Base-by-base conservation (phyloP, 2,113 vertebrate species). In the Mirounga angustirostris region DNA sequence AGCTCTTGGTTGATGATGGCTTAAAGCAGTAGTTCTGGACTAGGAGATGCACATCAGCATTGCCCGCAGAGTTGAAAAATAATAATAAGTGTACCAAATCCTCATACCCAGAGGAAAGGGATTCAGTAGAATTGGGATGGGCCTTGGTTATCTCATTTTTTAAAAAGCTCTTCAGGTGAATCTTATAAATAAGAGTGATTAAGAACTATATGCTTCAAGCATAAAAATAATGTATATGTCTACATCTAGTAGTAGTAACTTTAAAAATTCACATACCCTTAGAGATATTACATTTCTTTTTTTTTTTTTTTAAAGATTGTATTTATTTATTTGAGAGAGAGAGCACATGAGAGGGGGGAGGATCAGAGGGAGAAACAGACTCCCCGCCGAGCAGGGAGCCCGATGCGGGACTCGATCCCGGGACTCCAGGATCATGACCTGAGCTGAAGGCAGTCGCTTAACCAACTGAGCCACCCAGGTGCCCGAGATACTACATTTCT, bases 11-110 rank as follows among this genome's bases (percentile, higher is more conserved):
- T 93, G 59, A 69, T 85, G 12, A 90, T 86, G 59, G 26, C 50
- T 82, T 94, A 97, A 92, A 91, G n/a, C 59, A 92, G 12, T 67
- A 40, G 33, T 96, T 94, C 30, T 96, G 89, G 74, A 61, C 83
- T 56, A 92, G 40, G 79, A 83, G 1, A 33, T 71, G 40, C 13
- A 84, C 50, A 76, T 95, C 71, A 74, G 24, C 63, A 83, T 91
- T 50, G 28, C 40, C 50, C 10, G 58, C 43, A 90, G 59, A 96
- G 18, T 82, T 81, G 52, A 40, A 74, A 85, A 87, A 43, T 56
- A 36, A 54, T 43, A 92, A 69, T 67, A 36, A 81, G 54, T n/a
- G 7, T 74, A 78, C 52, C n/a, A 85, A 88, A 21, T 85, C 19
- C 78, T 26, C 26, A 69, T 69, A 40, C 54, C 78, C 52, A 89